Evolutionary conservation across 2,888 invertebrate genomes (phyloP), one percentile per base, ranked within the genome.

Genomic region (Ceramica pisi): DNA sequence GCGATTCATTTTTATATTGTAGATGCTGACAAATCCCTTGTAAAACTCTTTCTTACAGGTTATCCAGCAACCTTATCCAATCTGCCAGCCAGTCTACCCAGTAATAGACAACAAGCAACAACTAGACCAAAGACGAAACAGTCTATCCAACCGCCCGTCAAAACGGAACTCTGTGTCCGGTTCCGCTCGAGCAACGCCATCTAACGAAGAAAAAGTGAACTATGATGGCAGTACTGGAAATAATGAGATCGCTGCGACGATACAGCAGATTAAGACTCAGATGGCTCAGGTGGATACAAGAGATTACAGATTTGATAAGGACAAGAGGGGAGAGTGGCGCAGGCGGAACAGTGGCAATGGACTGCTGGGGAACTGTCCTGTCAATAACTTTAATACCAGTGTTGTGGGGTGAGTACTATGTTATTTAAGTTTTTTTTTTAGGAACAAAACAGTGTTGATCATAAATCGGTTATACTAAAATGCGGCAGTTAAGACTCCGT

Each of bases 181-280:
- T 38, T 89, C 90, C 8, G 84, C 90, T 0, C 73, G 92, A 2
- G 84, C 83, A 74, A 91, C 92, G 0, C 91, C 92, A 75, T 6
- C 82, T 82, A 21, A 86, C 23, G 89, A 90, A 1, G 88, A 88
- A 10, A 85, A 86, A 69, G 76, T 73, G 55, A 82, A 83, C 35
- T 86, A 86, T 23, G 89, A 88, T 0, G 87, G 82, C 3, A 76
- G 65, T 0, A 65, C 44, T 7, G 41, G 61, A 9, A 67, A 78
- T 50, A 19, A 71, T 23, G 95, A 95, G 7, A 92, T 95, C 8
- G 91, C 92, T 0, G 85, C 84, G 0, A 94, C 92, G 44, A 94
- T 95, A 63, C 93, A 94, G 3, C 94, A 95, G 84, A 94, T 95
- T 1, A 94, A 93, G 19, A 90, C 89, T 4, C 93, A 94, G 67